Evolutionary conservation across 2,113 vertebrate species (phyloP).

Genomic region (Siphamia tubifer): DNA sequence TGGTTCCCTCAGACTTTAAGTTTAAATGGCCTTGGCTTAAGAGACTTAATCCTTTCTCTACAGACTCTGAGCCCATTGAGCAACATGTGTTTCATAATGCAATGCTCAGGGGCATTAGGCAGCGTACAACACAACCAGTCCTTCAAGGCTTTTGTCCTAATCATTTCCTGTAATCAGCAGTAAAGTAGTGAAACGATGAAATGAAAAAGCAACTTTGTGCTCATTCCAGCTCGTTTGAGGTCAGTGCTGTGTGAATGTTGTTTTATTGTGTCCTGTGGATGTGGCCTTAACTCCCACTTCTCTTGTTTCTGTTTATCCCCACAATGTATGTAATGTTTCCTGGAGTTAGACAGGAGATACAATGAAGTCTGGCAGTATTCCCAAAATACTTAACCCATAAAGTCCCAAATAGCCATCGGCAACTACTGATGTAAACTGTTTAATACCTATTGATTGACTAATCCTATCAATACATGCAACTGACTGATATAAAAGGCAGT

Average conservation of each 20-base stretch:
- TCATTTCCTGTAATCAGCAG: constrained; percentile 75
- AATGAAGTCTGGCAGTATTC: constrained; percentile 38
- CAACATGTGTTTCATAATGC: constrained; percentile 69
- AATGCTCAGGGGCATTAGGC: constrained; percentile 49
- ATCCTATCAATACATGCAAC: too few relatives aligned
- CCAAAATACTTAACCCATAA: too few relatives aligned
- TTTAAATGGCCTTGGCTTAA: constrained; percentile 53
- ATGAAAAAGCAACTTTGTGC: constrained; percentile 36
- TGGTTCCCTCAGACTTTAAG: constrained; percentile 26
- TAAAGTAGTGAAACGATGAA: constrained; percentile 39
- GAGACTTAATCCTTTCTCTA: constrained; percentile 63
- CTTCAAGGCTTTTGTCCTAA: constrained; percentile 60
- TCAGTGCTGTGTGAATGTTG: not conserved
- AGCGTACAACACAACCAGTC: constrained; percentile 43
- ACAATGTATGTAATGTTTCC: constrained; percentile 31
- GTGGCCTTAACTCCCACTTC: not conserved
- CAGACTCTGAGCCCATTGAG: constrained; percentile 67
- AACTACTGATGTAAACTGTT: too few relatives aligned
- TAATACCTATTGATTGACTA: too few relatives aligned
- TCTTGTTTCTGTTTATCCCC: constrained; percentile 55
- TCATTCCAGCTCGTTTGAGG: constrained; percentile 40
- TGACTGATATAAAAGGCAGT: too few relatives aligned
- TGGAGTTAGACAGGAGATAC: constrained; percentile 27
- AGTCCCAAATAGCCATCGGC: too few relatives aligned
- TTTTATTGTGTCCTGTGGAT: not conserved